Conservation (phyloP, 2,888 invertebrate genomes). For the Panopea generosa region DNA sequence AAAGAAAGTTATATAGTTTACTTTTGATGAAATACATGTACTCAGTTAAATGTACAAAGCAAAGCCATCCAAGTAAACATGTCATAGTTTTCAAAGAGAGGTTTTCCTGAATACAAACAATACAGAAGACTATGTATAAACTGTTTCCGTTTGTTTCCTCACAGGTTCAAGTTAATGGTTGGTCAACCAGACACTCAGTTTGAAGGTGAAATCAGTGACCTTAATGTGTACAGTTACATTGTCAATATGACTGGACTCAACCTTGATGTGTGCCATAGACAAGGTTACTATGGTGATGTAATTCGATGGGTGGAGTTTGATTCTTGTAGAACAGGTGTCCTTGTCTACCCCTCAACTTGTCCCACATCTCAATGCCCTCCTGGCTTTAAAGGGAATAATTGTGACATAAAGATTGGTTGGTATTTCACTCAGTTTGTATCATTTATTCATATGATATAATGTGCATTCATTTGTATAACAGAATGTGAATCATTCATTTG, state of each 20-base stretch:
- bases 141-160: too few relatives aligned
- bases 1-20: too few relatives aligned
- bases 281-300: slow-evolving; percentile 55
- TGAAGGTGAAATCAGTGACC: slow-evolving; percentile 72
- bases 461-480: too few relatives aligned
- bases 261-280: slow-evolving; percentile 46
- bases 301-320: slow-evolving; percentile 72
- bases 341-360: slow-evolving; percentile 70
- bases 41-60: too few relatives aligned
- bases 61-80: too few relatives aligned
- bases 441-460: too few relatives aligned
- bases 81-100: too few relatives aligned
- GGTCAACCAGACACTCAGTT: slow-evolving; percentile 55
- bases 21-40: too few relatives aligned
- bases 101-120: too few relatives aligned
- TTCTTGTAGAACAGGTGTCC: slow-evolving; percentile 54
- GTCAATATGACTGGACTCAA: slow-evolving; percentile 45
- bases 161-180: slow-evolving; percentile 52
- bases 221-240: slow-evolving; percentile 67
- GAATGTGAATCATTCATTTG: too few relatives aligned
- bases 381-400: slow-evolving; percentile 94
- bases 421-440: too few relatives aligned
- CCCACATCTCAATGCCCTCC: slow-evolving; percentile 88
- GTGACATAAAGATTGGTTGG: slow-evolving; percentile 88
- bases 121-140: too few relatives aligned